Percentiles rank a stretch among this genome's conserved stretches.
phyloP scores from a whole-genome alignment of 2,113 vertebrate genomes.

The Perccottus glenii region DNA sequence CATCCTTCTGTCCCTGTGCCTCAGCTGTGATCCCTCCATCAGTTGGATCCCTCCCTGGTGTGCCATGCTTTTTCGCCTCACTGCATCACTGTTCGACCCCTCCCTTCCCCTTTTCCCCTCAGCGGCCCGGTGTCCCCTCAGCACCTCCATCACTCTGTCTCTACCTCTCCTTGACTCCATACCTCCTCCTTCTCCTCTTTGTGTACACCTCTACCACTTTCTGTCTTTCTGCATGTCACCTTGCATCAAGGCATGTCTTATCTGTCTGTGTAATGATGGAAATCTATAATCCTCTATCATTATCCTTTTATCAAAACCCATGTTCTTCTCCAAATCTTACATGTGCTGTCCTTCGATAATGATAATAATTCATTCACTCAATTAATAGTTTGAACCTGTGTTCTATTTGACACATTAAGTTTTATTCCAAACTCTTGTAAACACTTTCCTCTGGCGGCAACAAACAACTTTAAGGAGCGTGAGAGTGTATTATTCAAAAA shows the following conservation, averaged over 20 bases:
- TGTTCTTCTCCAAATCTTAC: slow-evolving; percentile 13
- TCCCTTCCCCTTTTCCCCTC: not conserved
- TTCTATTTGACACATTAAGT: slow-evolving; percentile 3
- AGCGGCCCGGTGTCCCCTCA: not conserved
- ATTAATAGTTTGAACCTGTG: no score
- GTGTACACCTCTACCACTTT: slow-evolving; percentile 14
- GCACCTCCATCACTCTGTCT: slow-evolving; percentile 29
- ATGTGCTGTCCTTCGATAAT: no score
- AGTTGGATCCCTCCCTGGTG: slow-evolving; percentile 66
- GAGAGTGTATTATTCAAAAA: slow-evolving; percentile 5
- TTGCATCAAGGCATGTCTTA: slow-evolving; percentile 47
- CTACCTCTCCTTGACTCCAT: slow-evolving; percentile 54
- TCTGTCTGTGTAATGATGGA: slow-evolving; percentile 42
- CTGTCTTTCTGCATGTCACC: slow-evolving; percentile 35
- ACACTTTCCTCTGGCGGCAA: slow-evolving; percentile 16
- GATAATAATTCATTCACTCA: no score
- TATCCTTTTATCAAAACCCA: slow-evolving; percentile 28
- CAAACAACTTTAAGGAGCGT: no score
- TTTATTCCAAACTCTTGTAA: slow-evolving; percentile 20
- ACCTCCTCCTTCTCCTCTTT: slow-evolving; percentile 13
- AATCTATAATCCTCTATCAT: slow-evolving; percentile 42
- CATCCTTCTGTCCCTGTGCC: slow-evolving; percentile 37
- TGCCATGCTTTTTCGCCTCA: slow-evolving; percentile 69
- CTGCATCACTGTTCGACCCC: slow-evolving; percentile 32
- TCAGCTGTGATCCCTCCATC: slow-evolving; percentile 68